Evolutionary conservation across 2,888 invertebrate species (phyloP), one percentile per base, ranked within the genome.

Genomic region (Apotomis betuletana): DNA sequence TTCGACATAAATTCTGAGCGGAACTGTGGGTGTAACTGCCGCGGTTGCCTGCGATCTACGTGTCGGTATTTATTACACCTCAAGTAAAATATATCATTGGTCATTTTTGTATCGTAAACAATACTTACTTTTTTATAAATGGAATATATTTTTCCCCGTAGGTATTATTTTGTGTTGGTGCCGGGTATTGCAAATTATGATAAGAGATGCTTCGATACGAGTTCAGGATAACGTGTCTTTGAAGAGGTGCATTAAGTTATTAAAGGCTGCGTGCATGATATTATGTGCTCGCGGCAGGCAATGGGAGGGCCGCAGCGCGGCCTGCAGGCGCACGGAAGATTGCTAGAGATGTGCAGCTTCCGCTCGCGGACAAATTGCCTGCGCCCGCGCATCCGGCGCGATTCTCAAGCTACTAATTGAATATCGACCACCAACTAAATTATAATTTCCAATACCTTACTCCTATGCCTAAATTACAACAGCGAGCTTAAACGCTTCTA

Each of bases 21-120:
- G 87, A 90, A 88, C 90, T 87, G 92, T 93, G 91, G 92, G 92
- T 92, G 92, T 93, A 90, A 90, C 91, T 88, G 89, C 87, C 81
- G 86, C 85, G 80, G 87, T 88, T 86, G 88, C 86, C 87, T 87
- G 83, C 86, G 79, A 78, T 81, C 77, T 81, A 81, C 80, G 87
- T 87, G 84, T 85, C 82, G 80, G 80, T 90, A 89, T 90, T 88
- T 89, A 91, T 90, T 88, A 86, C 83, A 85, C 82, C 83, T 86
- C 86, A 83, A 81, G 82, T 87, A 81, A 87, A 86, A 89, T 87
- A 87, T 87, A 87, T 85, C 84, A 82, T 80, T 84, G 83, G 77
- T 77, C 78, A 83, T 86, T 86, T 85, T 85, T 83, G 79, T 80
- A 77, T 77, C 77, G 79, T 82, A 83, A 83, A 83, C 73, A 75